A percentile compares a stretch with the other conserved stretches of the same genome.
phyloP scores from a whole-genome alignment of 2,888 invertebrate genomes.

The Andrena flavipes region DNA sequence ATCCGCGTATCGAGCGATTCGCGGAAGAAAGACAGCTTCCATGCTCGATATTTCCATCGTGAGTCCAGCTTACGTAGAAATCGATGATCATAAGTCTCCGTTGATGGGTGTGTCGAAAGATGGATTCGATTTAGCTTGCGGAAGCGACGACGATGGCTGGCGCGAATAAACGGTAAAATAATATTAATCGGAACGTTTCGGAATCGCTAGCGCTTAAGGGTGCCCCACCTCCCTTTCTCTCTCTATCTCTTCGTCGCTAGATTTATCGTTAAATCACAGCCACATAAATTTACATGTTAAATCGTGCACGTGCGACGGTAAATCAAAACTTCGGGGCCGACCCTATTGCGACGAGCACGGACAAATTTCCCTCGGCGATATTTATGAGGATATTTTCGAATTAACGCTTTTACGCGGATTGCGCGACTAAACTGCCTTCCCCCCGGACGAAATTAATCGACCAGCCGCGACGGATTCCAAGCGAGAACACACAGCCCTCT shows the following conservation, averaged over 20 bases:
- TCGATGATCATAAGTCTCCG: not conserved
- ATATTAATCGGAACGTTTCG: conserved; percentile 16
- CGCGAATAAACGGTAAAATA: conserved; percentile 20
- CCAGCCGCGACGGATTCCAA: conserved; percentile 14
- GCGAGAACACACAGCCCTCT: not conserved
- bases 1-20: conserved; percentile 6
- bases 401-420: conserved; percentile 52
- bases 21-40: conserved; percentile 15
- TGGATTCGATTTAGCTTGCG: conserved; percentile 26
- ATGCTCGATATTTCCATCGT: not conserved
- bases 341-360: conserved; percentile 41
- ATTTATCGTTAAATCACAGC: conserved; percentile 56
- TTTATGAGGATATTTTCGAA: conserved; percentile 60
- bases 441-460: conserved; percentile 22
- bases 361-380: conserved; percentile 51
- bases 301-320: conserved; percentile 56
- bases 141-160: conserved; percentile 2
- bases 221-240: not conserved
- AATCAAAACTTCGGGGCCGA: conserved; percentile 51
- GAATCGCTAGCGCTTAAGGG: conserved; percentile 11
- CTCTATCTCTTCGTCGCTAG: conserved; percentile 7
- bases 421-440: conserved; percentile 25
- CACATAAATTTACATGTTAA: conserved; percentile 61
- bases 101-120: not conserved
- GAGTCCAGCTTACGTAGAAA: no score